Percentiles rank a stretch among this genome's conserved stretches.
phyloP scores from a whole-genome alignment of 2,797 vertebrate species.

The Helarctos malayanus region DNA sequence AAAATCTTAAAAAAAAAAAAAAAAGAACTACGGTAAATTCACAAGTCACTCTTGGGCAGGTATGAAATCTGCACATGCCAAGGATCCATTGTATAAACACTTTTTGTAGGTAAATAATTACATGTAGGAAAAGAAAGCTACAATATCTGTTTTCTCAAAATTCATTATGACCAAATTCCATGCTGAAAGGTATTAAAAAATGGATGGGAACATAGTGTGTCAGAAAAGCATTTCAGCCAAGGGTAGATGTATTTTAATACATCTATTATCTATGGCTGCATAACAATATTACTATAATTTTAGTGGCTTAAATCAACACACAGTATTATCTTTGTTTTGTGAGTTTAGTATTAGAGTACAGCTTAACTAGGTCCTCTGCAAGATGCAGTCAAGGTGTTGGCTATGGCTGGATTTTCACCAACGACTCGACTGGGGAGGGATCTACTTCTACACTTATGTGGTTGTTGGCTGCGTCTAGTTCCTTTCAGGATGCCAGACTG shows the following conservation, averaged over 20 bases:
- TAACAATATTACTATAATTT: background rate
- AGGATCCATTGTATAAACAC: background rate
- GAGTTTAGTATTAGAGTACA: background rate
- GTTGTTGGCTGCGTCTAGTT: background rate
- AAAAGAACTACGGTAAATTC: background rate
- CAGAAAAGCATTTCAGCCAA: background rate
- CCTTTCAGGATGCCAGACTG: background rate
- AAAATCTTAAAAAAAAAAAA: too few relatives aligned
- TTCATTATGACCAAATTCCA: background rate
- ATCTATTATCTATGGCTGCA: background rate
- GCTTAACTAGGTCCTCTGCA: background rate
- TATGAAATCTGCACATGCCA: background rate
- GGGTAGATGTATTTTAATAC: background rate
- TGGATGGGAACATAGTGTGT: background rate
- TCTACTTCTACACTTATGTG: background rate
- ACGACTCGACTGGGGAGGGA: background rate
- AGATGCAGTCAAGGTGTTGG: background rate
- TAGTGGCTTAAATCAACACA: background rate
- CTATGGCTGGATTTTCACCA: background rate
- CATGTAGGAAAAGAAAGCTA: background rate
- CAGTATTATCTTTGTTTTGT: background rate
- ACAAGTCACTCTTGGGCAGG: background rate
- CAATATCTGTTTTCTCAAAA: slow-evolving; percentile 8
- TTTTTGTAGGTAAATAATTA: slow-evolving; percentile 44
- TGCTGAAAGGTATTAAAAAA: background rate